Evolutionary conservation across 2,888 invertebrate species (phyloP), one percentile per base, ranked within the genome.

Genomic region (Hoplodrina ambigua): DNA sequence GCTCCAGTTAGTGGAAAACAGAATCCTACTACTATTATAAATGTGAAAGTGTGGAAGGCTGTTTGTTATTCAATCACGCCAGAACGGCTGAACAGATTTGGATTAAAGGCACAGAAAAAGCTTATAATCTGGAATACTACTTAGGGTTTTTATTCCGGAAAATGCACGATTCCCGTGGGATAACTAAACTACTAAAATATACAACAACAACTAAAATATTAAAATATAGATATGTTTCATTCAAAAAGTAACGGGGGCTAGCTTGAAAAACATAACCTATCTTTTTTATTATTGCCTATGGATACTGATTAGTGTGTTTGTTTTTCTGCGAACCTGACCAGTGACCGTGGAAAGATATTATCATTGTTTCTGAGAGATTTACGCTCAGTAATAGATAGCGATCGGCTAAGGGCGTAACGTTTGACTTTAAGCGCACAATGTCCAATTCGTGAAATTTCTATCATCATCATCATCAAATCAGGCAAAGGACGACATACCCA

Each of bases 281-380:
- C 4, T 49, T 41, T 57, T 75, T 57, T 44, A 57, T 2, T 56
- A 11, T 17, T 41, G 10, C 11, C 20, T 6, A 46, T 17, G 30
- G 4, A n/a, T 54, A 30, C n/a, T 75, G 75, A 75, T 54, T 44
- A 33, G 46, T 75, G 49, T 33, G 41, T 58, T 75, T 75, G 69
- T 72, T 75, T 64, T 49, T 58, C 41, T 30, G 15, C 15, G 15
- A 57, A 46, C 15, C 30, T n/a, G 19, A 6, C 54, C 37, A 30
- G 4, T n/a, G 71, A 20, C 30, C n/a, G 53, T 46, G 44, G 25
- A 46, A 25, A 19, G 30, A 53, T 66, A 53, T 56, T 57, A 17
- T 72, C 52, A 46, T 30, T 20, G 33, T 33, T 50, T 57, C 55
- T 37, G 1, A 44, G 10, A 56, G 46, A 72, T 66, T 49, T 75